Base-by-base conservation (phyloP, 2,797 vertebrate species). In the Rallus crepitans region DNA sequence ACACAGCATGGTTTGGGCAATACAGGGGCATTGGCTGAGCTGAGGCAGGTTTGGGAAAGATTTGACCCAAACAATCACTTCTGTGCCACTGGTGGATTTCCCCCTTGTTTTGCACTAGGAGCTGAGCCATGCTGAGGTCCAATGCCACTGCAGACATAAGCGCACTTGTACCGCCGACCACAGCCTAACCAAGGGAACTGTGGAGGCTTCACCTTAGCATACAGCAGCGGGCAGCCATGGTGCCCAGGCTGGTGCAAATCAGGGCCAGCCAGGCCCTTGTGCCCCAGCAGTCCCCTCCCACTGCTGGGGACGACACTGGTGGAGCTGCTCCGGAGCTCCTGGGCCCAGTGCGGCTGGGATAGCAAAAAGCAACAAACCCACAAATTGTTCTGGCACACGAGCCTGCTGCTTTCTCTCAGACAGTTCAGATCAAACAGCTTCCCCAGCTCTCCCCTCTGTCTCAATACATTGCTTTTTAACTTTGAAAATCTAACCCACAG, bases 1-100 rank as follows among this genome's bases (percentile, higher is more conserved):
- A 35, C 48, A 11, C 0, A 31, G 81, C 61, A 64, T 0, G 0
- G 40, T 50, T 71, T 0, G 0, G 66, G 40, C 66, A 89, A 56
- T 0, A 82, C 70, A 68, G 12, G 9, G 50, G 35, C 4, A 0
- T 0, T 21, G 73, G 28, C 84, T 55, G 70, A 82, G 40, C 70
- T 1, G 0, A 64, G 50, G 59, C 28, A 19, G 33, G 16, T 35
- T 76, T 72, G 33, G n/a, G 82, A 84, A 4, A 45, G 6, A 59
- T 79, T 55, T 89, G n/a, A 91, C 21, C 47, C 57, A 72, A 92
- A 66, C 66, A 42, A 53, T 39, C 47, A 27, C 15, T 65, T 65
- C 4, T 4, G 20, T 18, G 28, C 40, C 61, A 53, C 39, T 1
- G 1, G 9, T 68, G 73, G 17, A 75, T 86, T 78, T 82, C 3